These are phyloP conservation scores for Protaetia brevitarsis DNA, from an alignment of 1,140 invertebrate species.

Conservation along the genomic window DNA sequence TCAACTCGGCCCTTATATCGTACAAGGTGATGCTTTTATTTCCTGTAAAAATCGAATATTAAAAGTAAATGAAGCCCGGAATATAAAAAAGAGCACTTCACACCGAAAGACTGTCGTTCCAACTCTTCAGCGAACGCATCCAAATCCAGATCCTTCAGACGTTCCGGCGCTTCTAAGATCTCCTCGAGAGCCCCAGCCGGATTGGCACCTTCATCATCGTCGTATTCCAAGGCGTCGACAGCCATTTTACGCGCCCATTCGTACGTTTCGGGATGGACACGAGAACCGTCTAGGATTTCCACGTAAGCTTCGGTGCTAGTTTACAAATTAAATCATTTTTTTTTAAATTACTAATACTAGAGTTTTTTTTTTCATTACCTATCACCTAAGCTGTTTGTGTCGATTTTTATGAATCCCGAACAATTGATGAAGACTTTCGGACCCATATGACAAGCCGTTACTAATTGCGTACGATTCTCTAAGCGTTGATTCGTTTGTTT, in stretches of 20 bases:
- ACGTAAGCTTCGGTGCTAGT: conserved; percentile 86
- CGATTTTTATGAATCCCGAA: conserved; percentile 98
- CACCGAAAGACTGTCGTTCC: conserved; percentile 72
- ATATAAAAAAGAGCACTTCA: neutral
- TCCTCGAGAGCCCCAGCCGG: conserved; percentile 95
- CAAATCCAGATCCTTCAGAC: conserved; percentile 94
- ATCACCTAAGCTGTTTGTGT: conserved; percentile 90
- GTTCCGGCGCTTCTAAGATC: conserved; percentile 92
- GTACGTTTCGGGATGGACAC: conserved; percentile 98
- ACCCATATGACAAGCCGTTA: conserved; percentile 94
- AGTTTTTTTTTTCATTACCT: conserved; percentile 47
- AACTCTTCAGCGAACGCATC: conserved; percentile 98
- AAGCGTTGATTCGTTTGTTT: conserved; percentile 92
- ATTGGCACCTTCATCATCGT: conserved; percentile 94
- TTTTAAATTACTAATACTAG: neutral
- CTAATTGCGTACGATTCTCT: conserved; percentile 93
- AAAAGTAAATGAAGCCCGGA: neutral
- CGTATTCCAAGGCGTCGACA: conserved; percentile 97
- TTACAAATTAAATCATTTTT: conserved; percentile 23
- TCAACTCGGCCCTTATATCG: conserved; percentile 95
- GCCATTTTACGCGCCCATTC: conserved; percentile 99
- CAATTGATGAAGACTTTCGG: conserved; percentile 99
- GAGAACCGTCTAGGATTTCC: conserved; percentile 94
- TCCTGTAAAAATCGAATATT: conserved; percentile 67
- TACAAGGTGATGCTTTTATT: conserved; percentile 97